These are phyloP conservation scores for Drosophila putrida DNA, from an alignment of 2,888 invertebrate species.

Conservation along the genomic window DNA sequence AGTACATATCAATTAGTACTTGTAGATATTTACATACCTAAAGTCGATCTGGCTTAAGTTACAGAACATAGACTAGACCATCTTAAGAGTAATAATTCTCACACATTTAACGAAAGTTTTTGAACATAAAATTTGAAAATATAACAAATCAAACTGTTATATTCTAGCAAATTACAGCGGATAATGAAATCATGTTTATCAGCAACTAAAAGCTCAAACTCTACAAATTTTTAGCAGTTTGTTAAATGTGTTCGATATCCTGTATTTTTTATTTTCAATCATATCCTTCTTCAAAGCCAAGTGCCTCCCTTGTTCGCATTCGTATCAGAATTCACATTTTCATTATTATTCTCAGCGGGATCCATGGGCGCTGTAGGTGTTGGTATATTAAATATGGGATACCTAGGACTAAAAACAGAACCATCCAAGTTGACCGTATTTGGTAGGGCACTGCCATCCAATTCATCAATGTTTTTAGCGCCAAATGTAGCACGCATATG, in stretches of 20 bases:
- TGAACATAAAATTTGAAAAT: too few species aligned
- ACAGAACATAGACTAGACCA: constrained; percentile 1
- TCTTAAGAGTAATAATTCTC: neutral
- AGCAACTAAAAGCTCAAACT: too few species aligned
- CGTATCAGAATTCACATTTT: constrained; percentile 33
- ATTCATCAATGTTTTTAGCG: neutral
- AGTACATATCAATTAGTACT: neutral
- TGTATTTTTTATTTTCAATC: neutral
- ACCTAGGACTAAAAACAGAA: constrained; percentile 71
- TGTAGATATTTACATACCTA: neutral
- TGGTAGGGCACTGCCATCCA: constrained; percentile 42
- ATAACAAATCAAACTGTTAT: too few species aligned
- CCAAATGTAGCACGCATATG: constrained; percentile 63
- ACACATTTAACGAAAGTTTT: too few species aligned
- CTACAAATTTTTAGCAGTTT: too few species aligned
- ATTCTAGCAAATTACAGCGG: too few species aligned
- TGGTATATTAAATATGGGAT: constrained; percentile 80
- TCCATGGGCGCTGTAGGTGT: constrained; percentile 53
- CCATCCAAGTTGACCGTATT: constrained; percentile 56
- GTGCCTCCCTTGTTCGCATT: constrained; percentile 64
- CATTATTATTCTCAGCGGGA: constrained; percentile 21
- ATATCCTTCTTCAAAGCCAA: constrained; percentile 48
- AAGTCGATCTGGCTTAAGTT: neutral
- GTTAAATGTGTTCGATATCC: neutral
- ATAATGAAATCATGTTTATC: too few species aligned